Evolutionary conservation across 2,888 invertebrate genomes (phyloP), one percentile per base, ranked within the genome.

Genomic region (Hydropsyche betteni): DNA sequence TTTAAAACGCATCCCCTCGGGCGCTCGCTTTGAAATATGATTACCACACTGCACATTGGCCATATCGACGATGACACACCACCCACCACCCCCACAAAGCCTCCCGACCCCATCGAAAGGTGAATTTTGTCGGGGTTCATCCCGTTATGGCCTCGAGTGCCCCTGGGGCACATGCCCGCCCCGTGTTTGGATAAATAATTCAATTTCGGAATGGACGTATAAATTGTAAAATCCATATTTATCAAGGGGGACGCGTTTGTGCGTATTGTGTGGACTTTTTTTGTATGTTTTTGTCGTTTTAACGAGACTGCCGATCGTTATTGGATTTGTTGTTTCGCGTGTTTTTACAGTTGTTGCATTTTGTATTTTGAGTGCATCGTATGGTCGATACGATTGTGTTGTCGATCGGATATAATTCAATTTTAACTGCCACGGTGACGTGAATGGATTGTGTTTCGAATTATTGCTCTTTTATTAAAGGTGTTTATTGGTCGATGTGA

Each of bases 131-230:
- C 69, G 44, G 69, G 51, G 69, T 52, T 24, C 70, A 70, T 70
- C 69, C 69, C 12, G 55, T 75, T 70, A 70, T 34, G 33, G 58
- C 74, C 75, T 71, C 74, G 34, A 24, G 10, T 44, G 74, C 79
- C 82, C 79, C 81, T 75, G 81, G 72, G 84, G 83, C 71, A 74
- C 58, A 38, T 33, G 24, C 61, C 33, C 10, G 33, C 80, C 36
- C 73, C 77, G 76, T 77, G 80, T 80, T 80, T 80, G 80, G 79
- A 83, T 82, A 82, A 82, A 83, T 83, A 83, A 84, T 83, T 83
- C 83, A 83, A 83, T 84, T 82, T 82, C 80, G 80, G 81, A 82
- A 82, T 81, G 82, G 82, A 82, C 75, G 79, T 82, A 82, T 82
- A 83, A 82, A 83, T 83, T 82, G 82, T 82, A 81, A 83, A 82